Conservation (phyloP, 2,113 vertebrate species). For the Camarhynchus parvulus region DNA sequence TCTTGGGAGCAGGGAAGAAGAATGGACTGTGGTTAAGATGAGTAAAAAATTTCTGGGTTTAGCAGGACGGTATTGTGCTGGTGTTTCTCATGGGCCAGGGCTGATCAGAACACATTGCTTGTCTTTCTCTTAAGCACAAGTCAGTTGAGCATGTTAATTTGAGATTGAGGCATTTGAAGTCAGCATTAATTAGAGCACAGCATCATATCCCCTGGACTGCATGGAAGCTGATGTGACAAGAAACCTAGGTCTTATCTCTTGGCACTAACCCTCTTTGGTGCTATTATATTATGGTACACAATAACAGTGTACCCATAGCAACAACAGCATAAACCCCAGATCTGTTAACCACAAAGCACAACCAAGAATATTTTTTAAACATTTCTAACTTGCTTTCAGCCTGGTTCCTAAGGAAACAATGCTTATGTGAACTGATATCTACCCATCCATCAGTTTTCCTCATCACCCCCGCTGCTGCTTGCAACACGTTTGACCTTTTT, state of each 20-base stretch:
- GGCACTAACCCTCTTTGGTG: background rate
- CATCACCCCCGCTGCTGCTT: background rate
- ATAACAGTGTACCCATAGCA: background rate
- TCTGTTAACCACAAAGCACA: background rate
- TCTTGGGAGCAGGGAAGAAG: background rate
- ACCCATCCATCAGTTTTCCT: background rate
- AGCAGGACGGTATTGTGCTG: background rate
- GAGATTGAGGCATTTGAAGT: background rate
- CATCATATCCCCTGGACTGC: background rate
- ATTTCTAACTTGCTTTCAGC: background rate
- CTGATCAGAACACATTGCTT: background rate
- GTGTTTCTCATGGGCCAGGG: background rate
- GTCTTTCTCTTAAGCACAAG: background rate
- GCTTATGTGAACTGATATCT: background rate
- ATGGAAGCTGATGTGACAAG: slow-evolving; percentile 19
- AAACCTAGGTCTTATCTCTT: background rate
- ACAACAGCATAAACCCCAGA: background rate
- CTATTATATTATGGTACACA: background rate
- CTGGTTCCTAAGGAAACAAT: slow-evolving; percentile 16
- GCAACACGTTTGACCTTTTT: background rate
- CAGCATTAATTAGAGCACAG: slow-evolving; percentile 8
- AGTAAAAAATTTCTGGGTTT: background rate
- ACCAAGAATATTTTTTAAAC: background rate
- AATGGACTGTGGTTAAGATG: fast-evolving
- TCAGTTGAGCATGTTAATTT: background rate